phyloP scores from a whole-genome alignment of 2,888 invertebrate species.

The Zaprionus lineosus region DNA sequence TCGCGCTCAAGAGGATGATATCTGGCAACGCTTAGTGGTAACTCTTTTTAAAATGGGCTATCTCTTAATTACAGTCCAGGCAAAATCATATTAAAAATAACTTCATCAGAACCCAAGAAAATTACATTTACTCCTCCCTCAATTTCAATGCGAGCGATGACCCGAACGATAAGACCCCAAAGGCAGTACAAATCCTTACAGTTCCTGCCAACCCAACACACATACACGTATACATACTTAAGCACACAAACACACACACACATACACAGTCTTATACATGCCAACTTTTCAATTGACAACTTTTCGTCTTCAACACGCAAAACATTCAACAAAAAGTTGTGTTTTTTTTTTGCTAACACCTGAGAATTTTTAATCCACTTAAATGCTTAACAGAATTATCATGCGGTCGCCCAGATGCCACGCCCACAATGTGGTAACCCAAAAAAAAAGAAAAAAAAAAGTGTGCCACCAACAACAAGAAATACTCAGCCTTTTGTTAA shows the following conservation, averaged over 20 bases:
- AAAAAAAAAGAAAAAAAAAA: constrained; percentile 27
- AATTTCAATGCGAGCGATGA: constrained; percentile 38
- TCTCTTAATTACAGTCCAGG: background rate
- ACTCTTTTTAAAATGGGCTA: background rate
- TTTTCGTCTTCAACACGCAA: constrained; percentile 44
- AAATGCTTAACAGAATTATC: constrained; percentile 75
- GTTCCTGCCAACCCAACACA: constrained; percentile 13
- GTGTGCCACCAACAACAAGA: constrained; percentile 25
- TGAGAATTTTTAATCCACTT: constrained; percentile 72
- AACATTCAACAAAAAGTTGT: constrained; percentile 14
- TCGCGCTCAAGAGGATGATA: too few relatives aligned
- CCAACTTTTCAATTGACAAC: constrained; percentile 73
- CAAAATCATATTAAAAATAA: constrained; percentile 6
- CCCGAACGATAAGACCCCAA: constrained; percentile 36
- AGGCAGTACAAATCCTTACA: constrained; percentile 7
- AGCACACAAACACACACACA: constrained; percentile 5
- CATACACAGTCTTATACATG: constrained; percentile 11
- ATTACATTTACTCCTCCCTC: constrained; percentile 19
- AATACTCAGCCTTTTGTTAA: constrained; percentile 53
- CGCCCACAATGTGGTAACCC: constrained; percentile 27
- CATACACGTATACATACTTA: constrained; percentile 2
- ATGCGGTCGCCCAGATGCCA: constrained; percentile 48
- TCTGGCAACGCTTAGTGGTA: background rate
- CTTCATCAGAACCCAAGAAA: background rate
- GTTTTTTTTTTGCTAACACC: constrained; percentile 50